Evolutionary conservation across 2,797 vertebrate genomes (phyloP).

Genomic region (Mormyrops boulengeri): DNA sequence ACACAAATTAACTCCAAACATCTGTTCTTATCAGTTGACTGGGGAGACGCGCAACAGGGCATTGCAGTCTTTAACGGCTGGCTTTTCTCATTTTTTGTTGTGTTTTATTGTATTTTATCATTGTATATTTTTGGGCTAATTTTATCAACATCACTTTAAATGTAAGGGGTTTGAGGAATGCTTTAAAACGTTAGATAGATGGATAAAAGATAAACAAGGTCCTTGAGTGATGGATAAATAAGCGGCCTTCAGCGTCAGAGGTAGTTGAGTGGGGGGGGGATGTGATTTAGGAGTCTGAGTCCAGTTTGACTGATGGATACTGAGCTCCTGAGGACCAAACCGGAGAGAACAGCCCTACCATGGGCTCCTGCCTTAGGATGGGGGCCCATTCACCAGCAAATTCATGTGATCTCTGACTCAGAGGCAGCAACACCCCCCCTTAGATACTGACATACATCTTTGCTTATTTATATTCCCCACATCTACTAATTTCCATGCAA

Average conservation of each 20-base stretch:
- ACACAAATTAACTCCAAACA: neutral
- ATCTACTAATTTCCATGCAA: neutral
- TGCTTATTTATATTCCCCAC: neutral
- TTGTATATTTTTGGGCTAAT: neutral
- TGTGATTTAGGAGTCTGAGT: neutral
- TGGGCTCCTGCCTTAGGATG: neutral
- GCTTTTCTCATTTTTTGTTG: neutral
- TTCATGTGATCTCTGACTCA: neutral
- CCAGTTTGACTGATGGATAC: neutral
- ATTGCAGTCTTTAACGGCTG: neutral
- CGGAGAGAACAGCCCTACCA: neutral
- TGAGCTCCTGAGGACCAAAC: neutral
- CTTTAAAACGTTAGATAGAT: neutral
- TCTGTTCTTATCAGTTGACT: neutral
- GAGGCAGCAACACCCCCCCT: neutral
- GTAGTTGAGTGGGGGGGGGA: neutral
- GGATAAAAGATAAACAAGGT: neutral
- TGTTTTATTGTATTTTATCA: neutral
- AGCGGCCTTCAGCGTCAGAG: neutral
- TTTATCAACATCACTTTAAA: neutral
- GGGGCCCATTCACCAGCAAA: neutral
- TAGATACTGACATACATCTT: neutral
- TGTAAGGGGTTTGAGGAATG: neutral
- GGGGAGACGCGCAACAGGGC: neutral
- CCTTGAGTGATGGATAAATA: neutral